A percentile compares a stretch with the other conserved stretches of the same genome.
phyloP scores from a whole-genome alignment of 2,888 invertebrate genomes.

The Strigamia maritima region DNA sequence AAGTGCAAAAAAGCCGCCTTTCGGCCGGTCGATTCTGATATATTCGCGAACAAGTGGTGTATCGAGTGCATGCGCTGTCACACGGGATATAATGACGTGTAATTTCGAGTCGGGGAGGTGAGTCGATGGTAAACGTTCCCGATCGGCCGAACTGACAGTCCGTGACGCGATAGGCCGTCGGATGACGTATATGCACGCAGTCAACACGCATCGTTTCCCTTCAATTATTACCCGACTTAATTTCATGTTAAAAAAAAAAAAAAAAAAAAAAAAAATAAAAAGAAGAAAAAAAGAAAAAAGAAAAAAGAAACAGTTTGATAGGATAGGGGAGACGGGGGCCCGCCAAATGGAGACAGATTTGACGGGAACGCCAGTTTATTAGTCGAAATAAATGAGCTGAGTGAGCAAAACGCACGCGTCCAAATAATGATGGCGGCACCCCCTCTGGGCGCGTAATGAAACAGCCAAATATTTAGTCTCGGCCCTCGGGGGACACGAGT shows the following conservation, averaged over 20 bases:
- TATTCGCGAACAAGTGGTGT: not conserved
- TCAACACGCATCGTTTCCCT: not conserved
- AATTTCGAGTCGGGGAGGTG: conserved; percentile 2
- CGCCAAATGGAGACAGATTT: conserved; percentile 37
- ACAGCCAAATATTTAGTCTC: conserved; percentile 18
- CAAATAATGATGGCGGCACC: conserved; percentile 36
- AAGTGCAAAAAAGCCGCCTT: not conserved
- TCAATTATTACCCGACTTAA: conserved; percentile 36
- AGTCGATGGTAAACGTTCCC: not conserved
- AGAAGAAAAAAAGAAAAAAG: not conserved
- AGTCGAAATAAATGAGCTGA: conserved; percentile 35
- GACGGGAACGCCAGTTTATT: conserved; percentile 27
- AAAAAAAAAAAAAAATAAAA: not conserved
- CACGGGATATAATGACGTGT: conserved; percentile 1
- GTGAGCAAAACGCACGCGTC: conserved; percentile 24
- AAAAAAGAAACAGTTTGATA: not conserved
- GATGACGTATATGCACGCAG: conserved; percentile 17
- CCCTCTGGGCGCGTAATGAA: conserved; percentile 36
- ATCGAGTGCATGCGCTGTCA: conserved; percentile 7
- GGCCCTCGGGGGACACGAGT: not conserved
- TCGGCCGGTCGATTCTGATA: not conserved
- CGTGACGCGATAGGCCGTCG: conserved; percentile 13
- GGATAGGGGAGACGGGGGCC: not conserved
- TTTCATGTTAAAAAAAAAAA: conserved; percentile 9
- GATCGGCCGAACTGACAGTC: conserved; percentile 11